Percentiles rank a stretch among this genome's conserved stretches.
phyloP scores from a whole-genome alignment of 2,797 vertebrate genomes.

The Microcaecilia unicolor region DNA sequence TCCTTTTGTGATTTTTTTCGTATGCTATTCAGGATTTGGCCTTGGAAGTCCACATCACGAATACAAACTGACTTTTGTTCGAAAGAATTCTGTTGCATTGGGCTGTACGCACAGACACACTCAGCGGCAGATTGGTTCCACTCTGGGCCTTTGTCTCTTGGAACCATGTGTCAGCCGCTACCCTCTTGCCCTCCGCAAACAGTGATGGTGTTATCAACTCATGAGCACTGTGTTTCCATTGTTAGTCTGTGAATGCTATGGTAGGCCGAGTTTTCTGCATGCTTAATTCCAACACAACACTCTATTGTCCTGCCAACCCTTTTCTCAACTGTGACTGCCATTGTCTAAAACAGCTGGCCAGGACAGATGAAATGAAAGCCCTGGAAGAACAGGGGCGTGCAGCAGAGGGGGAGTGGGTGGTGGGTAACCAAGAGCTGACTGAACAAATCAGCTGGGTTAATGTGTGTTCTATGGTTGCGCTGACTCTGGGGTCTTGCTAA shows the following conservation, averaged over 20 bases:
- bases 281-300: neutral
- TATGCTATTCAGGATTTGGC: neutral
- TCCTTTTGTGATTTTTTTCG: neutral
- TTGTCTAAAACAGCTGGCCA: slow-evolving; percentile 1
- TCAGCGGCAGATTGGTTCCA: rapidly evolving
- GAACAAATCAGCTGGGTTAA: too few relatives aligned
- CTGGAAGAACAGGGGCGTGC: neutral
- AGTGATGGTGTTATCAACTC: rapidly evolving
- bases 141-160: neutral
- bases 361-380: neutral
- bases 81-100: neutral
- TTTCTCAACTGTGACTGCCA: neutral
- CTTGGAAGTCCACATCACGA: too few relatives aligned
- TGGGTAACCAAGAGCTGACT: too few relatives aligned
- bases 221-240: too few relatives aligned
- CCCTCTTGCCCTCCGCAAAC: too few relatives aligned
- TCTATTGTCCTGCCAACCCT: too few relatives aligned
- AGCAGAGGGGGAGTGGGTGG: too few relatives aligned
- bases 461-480: too few relatives aligned
- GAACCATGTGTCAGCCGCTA: neutral
- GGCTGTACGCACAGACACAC: neutral
- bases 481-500: too few relatives aligned
- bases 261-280: neutral
- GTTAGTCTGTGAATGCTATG: neutral
- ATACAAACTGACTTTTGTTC: neutral